Evolutionary conservation across 2,888 invertebrate genomes (phyloP).

Genomic region (Cepaea hortensis): DNA sequence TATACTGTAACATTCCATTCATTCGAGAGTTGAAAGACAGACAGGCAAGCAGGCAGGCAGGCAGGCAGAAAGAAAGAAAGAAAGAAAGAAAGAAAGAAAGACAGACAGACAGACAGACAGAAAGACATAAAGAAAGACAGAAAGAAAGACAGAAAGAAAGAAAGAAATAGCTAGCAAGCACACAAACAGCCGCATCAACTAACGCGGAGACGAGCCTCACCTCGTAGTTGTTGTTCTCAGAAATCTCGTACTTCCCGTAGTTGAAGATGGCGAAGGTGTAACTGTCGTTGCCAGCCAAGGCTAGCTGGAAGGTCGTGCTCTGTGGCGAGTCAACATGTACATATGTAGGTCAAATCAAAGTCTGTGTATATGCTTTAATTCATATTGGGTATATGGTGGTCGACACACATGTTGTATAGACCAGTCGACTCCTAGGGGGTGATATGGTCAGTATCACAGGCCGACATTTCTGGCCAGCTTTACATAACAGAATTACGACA

Average conservation of each 20-base stretch:
- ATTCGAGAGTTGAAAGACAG: too few relatives aligned
- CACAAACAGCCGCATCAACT: too few relatives aligned
- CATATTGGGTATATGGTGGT: too few relatives aligned
- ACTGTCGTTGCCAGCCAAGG: conserved; percentile 89
- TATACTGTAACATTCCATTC: too few relatives aligned
- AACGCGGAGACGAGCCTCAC: conserved; percentile 38
- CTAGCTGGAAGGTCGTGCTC: conserved; percentile 97
- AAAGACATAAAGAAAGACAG: not conserved
- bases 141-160: not conserved
- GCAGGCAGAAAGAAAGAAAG: not conserved
- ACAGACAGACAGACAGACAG: not conserved
- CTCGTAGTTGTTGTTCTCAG: conserved; percentile 52
- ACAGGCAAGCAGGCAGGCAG: not conserved
- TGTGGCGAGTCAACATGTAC: conserved; percentile 71
- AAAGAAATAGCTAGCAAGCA: not conserved
- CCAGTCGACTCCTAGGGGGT: too few relatives aligned
- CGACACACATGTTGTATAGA: too few relatives aligned
- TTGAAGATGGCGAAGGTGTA: conserved; percentile 96
- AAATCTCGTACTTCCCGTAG: conserved; percentile 84
- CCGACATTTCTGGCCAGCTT: too few relatives aligned
- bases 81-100: not conserved
- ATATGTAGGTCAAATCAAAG: too few relatives aligned
- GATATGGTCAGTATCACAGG: too few relatives aligned
- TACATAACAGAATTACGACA: too few relatives aligned
- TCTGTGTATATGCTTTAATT: too few relatives aligned